These are phyloP conservation scores for Trichonephila inaurata DNA, from an alignment of 1,140 invertebrate genomes.

Conservation along the genomic window DNA sequence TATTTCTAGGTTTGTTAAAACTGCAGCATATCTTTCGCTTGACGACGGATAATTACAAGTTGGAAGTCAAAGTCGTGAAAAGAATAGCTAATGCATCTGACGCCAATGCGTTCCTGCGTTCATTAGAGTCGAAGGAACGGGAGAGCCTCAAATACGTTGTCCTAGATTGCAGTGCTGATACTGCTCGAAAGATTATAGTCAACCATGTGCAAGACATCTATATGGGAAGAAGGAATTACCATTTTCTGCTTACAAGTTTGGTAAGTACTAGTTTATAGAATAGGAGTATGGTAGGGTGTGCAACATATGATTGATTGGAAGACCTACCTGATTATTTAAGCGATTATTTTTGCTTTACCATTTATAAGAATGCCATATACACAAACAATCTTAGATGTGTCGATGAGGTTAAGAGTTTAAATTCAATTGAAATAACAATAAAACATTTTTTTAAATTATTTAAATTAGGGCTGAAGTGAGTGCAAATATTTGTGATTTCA, in stretches of 20 bases:
- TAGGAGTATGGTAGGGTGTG: too few relatives aligned
- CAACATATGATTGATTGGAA: too few relatives aligned
- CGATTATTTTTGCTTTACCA: too few relatives aligned
- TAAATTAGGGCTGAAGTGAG: too few relatives aligned
- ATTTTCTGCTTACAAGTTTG: conserved; percentile 93
- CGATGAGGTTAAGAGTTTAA: too few relatives aligned
- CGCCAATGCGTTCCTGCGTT: conserved; percentile 79
- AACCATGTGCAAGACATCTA: conserved; percentile 91
- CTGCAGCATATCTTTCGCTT: conserved; percentile 93
- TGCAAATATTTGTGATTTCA: too few relatives aligned
- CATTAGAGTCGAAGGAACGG: conserved; percentile 75
- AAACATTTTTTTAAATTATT: too few relatives aligned
- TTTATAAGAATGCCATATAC: too few relatives aligned
- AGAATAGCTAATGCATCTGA: conserved; percentile 81
- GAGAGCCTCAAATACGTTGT: conserved; percentile 91
- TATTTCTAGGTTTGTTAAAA: conserved; percentile 89
- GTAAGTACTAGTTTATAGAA: conserved; percentile 83
- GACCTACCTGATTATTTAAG: too few relatives aligned
- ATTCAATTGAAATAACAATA: too few relatives aligned
- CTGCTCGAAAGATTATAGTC: conserved; percentile 92
- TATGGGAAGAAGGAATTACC: conserved; percentile 92
- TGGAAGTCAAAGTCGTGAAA: conserved; percentile 87
- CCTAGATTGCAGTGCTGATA: conserved; percentile 90
- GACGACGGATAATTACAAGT: conserved; percentile 86
- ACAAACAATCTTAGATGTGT: too few relatives aligned